These are phyloP conservation scores for Pachyseris speciosa DNA, from an alignment of 64 coral and sea anemone genomes.

Conservation along the genomic window DNA sequence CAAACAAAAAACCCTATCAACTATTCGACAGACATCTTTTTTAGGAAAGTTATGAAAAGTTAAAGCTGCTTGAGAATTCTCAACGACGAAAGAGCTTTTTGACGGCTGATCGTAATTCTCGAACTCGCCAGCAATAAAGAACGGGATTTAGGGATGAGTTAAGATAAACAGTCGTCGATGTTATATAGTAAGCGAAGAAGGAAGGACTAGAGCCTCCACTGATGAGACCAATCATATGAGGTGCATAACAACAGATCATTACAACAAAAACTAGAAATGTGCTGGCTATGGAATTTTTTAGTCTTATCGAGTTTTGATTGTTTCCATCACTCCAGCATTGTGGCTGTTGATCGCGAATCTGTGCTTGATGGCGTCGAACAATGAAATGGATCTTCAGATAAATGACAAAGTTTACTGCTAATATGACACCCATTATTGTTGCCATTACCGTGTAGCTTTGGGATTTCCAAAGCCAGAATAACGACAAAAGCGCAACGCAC, in stretches of 20 bases:
- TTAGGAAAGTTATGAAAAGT: no score
- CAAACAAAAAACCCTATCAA: no score
- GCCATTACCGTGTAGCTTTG: background rate
- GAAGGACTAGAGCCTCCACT: background rate
- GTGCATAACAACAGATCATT: background rate
- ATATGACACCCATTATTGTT: background rate
- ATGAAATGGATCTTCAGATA: constrained; percentile 7
- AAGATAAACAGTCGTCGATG: background rate
- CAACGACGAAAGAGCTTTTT: background rate
- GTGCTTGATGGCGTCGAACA: background rate
- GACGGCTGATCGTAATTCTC: background rate
- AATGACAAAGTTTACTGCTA: constrained; percentile 4
- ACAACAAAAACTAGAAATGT: constrained; percentile 1
- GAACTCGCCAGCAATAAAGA: background rate
- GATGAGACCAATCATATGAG: background rate
- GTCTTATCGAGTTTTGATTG: background rate
- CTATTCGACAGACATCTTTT: no score
- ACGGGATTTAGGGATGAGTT: background rate
- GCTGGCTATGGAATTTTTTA: background rate
- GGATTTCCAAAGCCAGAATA: background rate
- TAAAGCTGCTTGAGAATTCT: background rate
- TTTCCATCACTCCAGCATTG: background rate
- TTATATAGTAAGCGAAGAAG: background rate
- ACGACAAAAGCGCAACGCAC: background rate
- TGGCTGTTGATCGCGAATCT: background rate